Evolutionary conservation across 1,140 invertebrate species (phyloP).

Genomic region (Neelides sp.): DNA sequence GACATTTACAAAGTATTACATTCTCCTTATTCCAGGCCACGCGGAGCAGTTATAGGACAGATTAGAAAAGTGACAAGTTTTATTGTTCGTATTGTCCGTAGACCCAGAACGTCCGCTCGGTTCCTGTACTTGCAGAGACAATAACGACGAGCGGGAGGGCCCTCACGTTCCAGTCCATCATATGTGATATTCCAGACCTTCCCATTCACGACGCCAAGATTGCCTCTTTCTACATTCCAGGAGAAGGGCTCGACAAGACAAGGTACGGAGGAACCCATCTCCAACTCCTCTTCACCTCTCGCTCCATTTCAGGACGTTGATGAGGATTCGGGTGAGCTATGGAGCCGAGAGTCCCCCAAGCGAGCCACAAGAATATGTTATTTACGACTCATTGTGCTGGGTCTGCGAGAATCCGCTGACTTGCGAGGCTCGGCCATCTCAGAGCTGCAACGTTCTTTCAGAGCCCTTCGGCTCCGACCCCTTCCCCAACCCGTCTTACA

Average conservation of each 20-base stretch:
- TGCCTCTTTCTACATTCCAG: conserved; percentile 29
- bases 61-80: not conserved
- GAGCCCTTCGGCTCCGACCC: conserved; percentile 28
- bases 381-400: conserved; percentile 29
- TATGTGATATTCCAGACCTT: conserved; percentile 29
- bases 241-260: conserved; percentile 31
- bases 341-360: conserved; percentile 23
- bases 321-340: conserved; percentile 23
- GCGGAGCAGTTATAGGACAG: no score
- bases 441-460: conserved; percentile 29
- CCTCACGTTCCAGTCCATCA: conserved; percentile 26
- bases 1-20: conserved; percentile 26
- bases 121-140: conserved; percentile 17
- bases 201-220: conserved; percentile 31
- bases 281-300: not conserved
- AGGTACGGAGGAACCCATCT: no score
- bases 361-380: conserved; percentile 22
- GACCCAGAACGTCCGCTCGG: conserved; percentile 13
- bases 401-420: conserved; percentile 17
- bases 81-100: conserved; percentile 7
- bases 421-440: conserved; percentile 20
- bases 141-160: conserved; percentile 19
- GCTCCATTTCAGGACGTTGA: conserved; percentile 13
- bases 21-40: no score
- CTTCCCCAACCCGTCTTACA: no score